Conservation (phyloP, 2,797 vertebrate species). For the Artibeus jamaicensis region DNA sequence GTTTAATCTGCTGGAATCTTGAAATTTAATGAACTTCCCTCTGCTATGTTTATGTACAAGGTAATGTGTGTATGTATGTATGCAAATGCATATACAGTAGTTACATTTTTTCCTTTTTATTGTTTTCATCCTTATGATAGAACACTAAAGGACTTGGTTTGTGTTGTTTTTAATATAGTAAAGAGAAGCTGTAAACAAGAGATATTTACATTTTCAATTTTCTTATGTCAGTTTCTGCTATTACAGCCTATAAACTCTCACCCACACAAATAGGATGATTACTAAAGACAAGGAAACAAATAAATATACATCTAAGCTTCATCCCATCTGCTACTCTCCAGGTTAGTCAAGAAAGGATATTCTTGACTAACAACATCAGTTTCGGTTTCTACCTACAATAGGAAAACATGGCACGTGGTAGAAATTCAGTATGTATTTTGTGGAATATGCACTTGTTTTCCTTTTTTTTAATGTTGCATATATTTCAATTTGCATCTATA, state of each 20-base stretch:
- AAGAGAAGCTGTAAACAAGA: slow-evolving; percentile 49
- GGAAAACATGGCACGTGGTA: background rate
- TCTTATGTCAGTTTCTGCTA: slow-evolving; percentile 37
- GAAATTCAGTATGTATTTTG: background rate
- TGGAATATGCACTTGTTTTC: background rate
- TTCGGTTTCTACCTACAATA: background rate
- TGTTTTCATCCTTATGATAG: slow-evolving; percentile 3
- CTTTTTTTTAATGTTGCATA: background rate
- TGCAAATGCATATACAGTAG: background rate
- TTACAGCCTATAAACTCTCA: slow-evolving; percentile 48
- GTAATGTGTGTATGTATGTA: background rate
- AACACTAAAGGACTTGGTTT: slow-evolving; percentile 10
- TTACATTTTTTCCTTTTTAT: background rate
- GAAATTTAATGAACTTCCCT: background rate
- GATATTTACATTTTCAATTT: slow-evolving; percentile 61
- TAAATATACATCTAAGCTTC: background rate
- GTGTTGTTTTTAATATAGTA: background rate
- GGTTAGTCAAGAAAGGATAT: background rate
- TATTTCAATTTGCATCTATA: background rate
- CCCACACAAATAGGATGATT: slow-evolving; percentile 30
- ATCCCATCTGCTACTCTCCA: background rate
- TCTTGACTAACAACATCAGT: background rate
- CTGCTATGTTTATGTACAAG: background rate
- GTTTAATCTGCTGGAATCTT: background rate
- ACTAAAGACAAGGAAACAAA: slow-evolving; percentile 21